These are phyloP conservation scores for Timema cristinae DNA, from an alignment of 2,888 invertebrate species.

Conservation along the genomic window DNA sequence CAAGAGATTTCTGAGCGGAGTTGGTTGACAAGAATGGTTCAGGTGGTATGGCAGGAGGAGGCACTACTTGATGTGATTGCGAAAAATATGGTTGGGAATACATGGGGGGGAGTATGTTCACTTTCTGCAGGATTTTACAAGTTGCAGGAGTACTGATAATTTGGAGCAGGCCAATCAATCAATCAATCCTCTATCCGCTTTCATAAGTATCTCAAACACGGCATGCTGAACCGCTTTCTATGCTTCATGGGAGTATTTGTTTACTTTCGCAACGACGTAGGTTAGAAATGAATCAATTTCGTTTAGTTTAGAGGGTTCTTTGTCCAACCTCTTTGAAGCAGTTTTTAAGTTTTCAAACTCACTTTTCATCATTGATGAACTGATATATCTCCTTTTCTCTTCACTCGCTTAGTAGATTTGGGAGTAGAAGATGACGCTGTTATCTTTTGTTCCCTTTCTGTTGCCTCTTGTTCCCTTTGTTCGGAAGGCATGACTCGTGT, in stretches of 20 bases:
- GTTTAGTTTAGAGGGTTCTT: conserved; percentile 9
- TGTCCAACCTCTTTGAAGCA: conserved; percentile 17
- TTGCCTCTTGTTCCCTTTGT: conserved; percentile 7
- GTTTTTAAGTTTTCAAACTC: neutral
- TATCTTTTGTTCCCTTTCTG: neutral
- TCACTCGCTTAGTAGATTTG: conserved; percentile 14
- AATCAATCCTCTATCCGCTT: conserved; percentile 15
- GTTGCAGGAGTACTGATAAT: neutral
- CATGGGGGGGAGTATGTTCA: neutral
- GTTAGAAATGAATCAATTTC: conserved; percentile 15
- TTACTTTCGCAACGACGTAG: conserved; percentile 16
- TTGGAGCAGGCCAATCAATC: conserved; percentile 14
- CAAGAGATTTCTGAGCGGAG: conserved; percentile 1
- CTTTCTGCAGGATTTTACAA: neutral
- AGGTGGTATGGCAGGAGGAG: neutral
- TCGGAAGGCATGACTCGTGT: conserved; percentile 4
- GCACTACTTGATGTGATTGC: neutral
- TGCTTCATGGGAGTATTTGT: conserved; percentile 9
- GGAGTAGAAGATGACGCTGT: conserved; percentile 16
- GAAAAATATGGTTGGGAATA: neutral
- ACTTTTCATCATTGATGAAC: conserved; percentile 14
- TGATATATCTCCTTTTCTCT: conserved; percentile 1
- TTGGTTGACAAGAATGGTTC: neutral
- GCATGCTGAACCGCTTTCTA: conserved; percentile 13
- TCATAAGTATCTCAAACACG: conserved; percentile 11